Evolutionary conservation across 2,797 vertebrate genomes (phyloP), one percentile per base, ranked within the genome.

Genomic region (Malurus leucopterus): DNA sequence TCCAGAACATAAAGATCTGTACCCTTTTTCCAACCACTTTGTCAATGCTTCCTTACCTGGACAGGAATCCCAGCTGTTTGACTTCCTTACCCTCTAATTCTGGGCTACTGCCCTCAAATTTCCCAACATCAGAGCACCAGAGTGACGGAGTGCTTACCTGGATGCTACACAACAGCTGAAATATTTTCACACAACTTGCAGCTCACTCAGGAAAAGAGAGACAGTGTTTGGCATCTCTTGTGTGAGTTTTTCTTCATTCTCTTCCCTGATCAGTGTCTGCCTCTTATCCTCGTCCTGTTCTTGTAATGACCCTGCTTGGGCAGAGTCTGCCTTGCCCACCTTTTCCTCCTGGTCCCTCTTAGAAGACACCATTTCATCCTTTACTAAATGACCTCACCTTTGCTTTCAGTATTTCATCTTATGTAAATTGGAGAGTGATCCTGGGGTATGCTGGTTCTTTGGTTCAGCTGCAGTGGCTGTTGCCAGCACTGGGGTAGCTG

Each of bases 111-210:
- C 13, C 29, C 6, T 24, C 5, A 9, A 9, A 55, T 84, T 77
- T 44, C 29, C n/a, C n/a, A 50, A 0, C 3, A 11, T 3, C 2
- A 6, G 15, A 50, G 18, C 36, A 55, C 13, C 20, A 43, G 27
- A 15, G 20, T 72, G n/a, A 13, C 32, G 44, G 2, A 27, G 18
- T 14, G 13, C 32, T 67, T 26, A 26, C n/a, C 6, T 55, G 36
- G 59, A 27, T 38, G 36, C 26, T 57, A 57, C 43, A 30, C 23
- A 43, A 26, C 10, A 22, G 17, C 27, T 72, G 23, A 61, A 61
- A 44, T 49, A 2, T 61, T 61, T 43, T 77, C 41, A 58, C 9
- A 26, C 46, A 17, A 57, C 27, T 69, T 9, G 9, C 27, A 49
- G 6, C 11, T 78, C 29, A 34, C 7, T 67, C 18, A 61, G 27